Percentiles rank a stretch among this genome's conserved stretches.
Conservation (phyloP, 2,113 vertebrate species). For the zebrafish (Danio rerio) region DNA sequence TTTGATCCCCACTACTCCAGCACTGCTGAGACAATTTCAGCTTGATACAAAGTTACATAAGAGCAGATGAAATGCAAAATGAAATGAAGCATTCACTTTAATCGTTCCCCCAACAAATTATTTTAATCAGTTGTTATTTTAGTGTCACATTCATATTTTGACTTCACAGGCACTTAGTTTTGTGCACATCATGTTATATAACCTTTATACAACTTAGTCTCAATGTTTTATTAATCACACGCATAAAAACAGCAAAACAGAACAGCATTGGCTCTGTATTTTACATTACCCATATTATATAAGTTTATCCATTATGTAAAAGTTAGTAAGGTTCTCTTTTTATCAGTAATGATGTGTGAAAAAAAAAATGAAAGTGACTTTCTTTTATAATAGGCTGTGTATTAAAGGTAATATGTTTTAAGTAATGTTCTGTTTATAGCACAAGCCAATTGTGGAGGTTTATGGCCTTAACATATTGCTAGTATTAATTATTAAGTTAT, state of each 20-base stretch:
- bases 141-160: neutral
- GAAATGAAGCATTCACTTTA: neutral
- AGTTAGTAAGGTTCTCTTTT: too few relatives aligned
- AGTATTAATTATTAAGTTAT: too few relatives aligned
- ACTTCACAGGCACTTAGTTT: neutral
- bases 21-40: neutral
- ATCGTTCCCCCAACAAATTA: neutral
- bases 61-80: neutral
- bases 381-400: too few relatives aligned
- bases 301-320: neutral
- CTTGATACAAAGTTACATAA: neutral
- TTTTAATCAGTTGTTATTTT: neutral
- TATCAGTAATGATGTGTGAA: too few relatives aligned
- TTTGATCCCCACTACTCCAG: neutral
- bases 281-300: neutral
- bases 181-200: neutral
- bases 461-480: too few relatives aligned
- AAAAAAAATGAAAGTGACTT: too few relatives aligned
- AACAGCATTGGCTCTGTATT: neutral
- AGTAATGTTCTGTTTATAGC: too few relatives aligned
- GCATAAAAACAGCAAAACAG: neutral
- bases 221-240: neutral
- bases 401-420: too few relatives aligned
- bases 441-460: too few relatives aligned
- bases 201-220: neutral